Conservation (phyloP, 2,113 vertebrate genomes). For the Origma solitaria region DNA sequence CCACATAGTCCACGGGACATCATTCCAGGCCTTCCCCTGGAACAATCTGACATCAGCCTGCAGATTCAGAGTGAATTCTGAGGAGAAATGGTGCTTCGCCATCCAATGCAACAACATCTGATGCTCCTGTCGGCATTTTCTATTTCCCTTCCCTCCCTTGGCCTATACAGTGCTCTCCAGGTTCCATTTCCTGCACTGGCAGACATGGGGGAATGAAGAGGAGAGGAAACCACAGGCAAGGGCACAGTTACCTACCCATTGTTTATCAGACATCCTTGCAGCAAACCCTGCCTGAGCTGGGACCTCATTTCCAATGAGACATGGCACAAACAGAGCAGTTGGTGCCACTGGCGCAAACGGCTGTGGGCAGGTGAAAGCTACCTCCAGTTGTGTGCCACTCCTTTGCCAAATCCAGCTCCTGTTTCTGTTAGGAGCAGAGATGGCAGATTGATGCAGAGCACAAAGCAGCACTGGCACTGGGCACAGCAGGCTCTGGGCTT, state of each 20-base stretch:
- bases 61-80: neutral
- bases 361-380: neutral
- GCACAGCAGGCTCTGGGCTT: neutral
- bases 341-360: fast-evolving
- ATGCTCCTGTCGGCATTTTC: neutral
- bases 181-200: neutral
- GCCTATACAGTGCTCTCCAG: neutral
- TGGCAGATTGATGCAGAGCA: neutral
- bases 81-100: neutral
- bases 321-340: fast-evolving
- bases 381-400: neutral
- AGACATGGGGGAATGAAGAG: neutral
- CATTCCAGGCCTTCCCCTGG: neutral
- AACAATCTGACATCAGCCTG: fast-evolving
- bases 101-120: neutral
- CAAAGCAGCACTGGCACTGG: neutral
- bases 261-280: neutral
- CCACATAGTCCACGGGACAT: neutral
- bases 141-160: neutral
- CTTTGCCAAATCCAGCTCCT: neutral
- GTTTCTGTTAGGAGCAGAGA: neutral
- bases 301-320: fast-evolving
- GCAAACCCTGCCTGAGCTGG: neutral
- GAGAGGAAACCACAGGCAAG: neutral
- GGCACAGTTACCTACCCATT: neutral